A percentile compares a stretch with the other conserved stretches of the same genome.
Evolutionary conservation across 2,888 invertebrate genomes (phyloP).

Genomic region (Smittia sp.): DNA sequence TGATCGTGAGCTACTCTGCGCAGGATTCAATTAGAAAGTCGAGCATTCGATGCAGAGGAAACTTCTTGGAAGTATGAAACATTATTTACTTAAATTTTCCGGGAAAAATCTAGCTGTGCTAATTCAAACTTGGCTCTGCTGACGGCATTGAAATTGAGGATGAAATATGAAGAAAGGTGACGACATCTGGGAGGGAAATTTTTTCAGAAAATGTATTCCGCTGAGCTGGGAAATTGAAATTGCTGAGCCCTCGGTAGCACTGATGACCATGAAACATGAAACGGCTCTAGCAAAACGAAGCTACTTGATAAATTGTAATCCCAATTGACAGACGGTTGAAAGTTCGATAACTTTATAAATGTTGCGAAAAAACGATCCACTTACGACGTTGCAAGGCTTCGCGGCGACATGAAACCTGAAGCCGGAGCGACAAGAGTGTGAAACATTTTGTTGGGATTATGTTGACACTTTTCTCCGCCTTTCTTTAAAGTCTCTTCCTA

Average conservation of each 20-base stretch:
- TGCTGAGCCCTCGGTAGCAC: no score
- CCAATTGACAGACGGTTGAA: slow-evolving; percentile 4
- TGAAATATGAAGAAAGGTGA: no score
- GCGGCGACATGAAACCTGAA: background rate
- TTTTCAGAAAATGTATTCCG: no score
- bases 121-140: background rate
- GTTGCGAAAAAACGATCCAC: background rate
- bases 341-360: slow-evolving; percentile 4
- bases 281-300: no score
- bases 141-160: no score
- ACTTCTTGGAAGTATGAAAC: background rate
- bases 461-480: background rate
- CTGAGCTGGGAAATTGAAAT: no score
- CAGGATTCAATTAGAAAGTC: slow-evolving; percentile 20
- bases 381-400: background rate
- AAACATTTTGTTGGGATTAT: background rate
- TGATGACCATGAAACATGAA: no score
- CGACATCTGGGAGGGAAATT: no score
- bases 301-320: no score
- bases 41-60: background rate
- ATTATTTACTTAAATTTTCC: background rate
- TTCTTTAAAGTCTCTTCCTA: no score
- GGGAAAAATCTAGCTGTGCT: background rate
- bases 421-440: background rate
- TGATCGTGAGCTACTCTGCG: slow-evolving; percentile 1